Base-by-base conservation (phyloP, 2,797 vertebrate species). In the Tenualosa ilisha region DNA sequence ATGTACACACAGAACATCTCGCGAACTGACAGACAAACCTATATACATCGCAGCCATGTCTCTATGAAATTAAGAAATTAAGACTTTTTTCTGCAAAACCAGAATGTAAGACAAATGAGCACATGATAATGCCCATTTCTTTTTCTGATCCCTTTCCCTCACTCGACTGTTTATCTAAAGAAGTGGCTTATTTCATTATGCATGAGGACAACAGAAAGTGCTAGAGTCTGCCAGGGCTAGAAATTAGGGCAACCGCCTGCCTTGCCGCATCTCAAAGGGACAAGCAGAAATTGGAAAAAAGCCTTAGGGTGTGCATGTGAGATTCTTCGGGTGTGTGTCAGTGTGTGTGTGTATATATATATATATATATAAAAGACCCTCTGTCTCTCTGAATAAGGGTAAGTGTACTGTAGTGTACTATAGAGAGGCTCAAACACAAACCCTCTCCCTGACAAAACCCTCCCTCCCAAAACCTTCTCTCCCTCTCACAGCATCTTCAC, bases 221-320 rank as follows among this genome's bases (percentile, higher is more conserved):
- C 87, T 82, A 83, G 87, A 90, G 89, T 86, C 75, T 65, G 84
- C 84, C 53, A 83, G 85, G 56, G 84, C 0, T 12, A 84, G 54
- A 91, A 92, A 91, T 85, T 81, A 91, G 92, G 90, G 83, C 90
- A 90, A 56, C 11, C 56, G 20, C 84, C 82, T 88, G 79, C 84
- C 83, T 86, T 72, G 40, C 54, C 86, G 54, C 85, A 75, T 89
- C 87, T 89, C 89, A 86, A 20, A 11, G 89, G 90, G 87, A 89
- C 88, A 63, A 4, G 12, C 49, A 85, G 75, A 88, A 87, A 86
- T 53, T 84, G 82, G 82, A 89, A 81, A 40, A 17, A 83, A 84
- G 63, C 79, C 75, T 81, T 50, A 7, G 3, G 49, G 12, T 40
- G 49, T 22, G 68, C 40, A 17, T 46, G 17, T 9, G 9, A 63